Percentiles rank a stretch among this genome's conserved stretches.
These are phyloP conservation scores for Urocolius indicus DNA, from an alignment of 2,113 vertebrate species.

Conservation along the genomic window DNA sequence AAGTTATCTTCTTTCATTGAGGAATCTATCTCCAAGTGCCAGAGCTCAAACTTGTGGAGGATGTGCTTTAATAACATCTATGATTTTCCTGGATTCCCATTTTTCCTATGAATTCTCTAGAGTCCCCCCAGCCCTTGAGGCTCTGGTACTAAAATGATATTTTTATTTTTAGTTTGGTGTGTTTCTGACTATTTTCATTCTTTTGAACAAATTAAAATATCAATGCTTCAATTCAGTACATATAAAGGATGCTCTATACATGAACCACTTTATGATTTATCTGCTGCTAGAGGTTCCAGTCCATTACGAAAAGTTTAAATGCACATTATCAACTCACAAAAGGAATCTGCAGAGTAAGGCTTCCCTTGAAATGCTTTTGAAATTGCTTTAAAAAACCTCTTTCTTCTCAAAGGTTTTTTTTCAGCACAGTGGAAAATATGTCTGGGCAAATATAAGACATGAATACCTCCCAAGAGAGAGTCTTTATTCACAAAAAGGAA, in stretches of 20 bases:
- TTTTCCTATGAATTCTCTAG: background rate
- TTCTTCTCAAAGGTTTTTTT: background rate
- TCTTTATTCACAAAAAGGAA: background rate
- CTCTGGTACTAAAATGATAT: background rate
- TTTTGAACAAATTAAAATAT: background rate
- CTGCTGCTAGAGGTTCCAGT: background rate
- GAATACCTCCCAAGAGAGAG: background rate
- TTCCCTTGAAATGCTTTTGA: background rate
- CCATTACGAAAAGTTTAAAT: background rate
- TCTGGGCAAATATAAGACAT: background rate
- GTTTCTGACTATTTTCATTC: background rate
- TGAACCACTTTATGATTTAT: background rate
- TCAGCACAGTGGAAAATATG: background rate
- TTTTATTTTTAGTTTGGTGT: background rate
- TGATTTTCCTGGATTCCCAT: background rate
- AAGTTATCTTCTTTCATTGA: background rate
- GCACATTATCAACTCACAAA: background rate
- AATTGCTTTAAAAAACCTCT: background rate
- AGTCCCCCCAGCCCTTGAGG: background rate
- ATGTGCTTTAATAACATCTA: background rate
- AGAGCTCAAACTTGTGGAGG: background rate
- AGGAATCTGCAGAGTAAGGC: background rate
- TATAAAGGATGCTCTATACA: background rate
- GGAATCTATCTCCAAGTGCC: background rate
- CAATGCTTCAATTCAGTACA: background rate